Base-by-base conservation (phyloP, 2,888 invertebrate genomes). In the Morpho deidamia region DNA sequence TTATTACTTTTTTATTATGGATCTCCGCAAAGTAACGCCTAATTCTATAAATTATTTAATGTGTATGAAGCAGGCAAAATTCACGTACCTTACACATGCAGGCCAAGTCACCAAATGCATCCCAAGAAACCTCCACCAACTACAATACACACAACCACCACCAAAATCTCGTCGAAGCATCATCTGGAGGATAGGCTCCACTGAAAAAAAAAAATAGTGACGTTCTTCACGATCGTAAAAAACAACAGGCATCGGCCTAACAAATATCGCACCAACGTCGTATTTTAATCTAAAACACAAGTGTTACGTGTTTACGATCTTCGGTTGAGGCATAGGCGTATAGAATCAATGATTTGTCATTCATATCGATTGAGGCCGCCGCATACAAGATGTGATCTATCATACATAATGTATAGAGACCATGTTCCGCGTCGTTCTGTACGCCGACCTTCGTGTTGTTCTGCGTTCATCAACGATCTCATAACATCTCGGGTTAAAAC, bases 331-430 rank as follows among this genome's bases (percentile, higher is more conserved):
- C 72, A 69, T 72, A 85, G 79, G 76, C 79, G 83, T 78, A 80
- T 81, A 77, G 85, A 88, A 88, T 88, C 81, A 88, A 88, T 83
- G 81, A 83, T 74, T 76, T 87, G 85, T 86, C 85, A 81, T 84
- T 87, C 83, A 81, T 83, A 78, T 82, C 81, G 80, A 83, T 81
- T 82, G 83, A 83, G 83, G 84, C 72, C 81, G 81, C 83, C 82
- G 81, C 83, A 83, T 84, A 80, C 76, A 74, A 83, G 82, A 83
- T 82, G 78, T 64, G 73, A 71, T 66, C 68, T 78, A 74, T 79
- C 76, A 83, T 83, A 81, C 74, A 79, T 84, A 72, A 82, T 82
- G 78, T 80, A 82, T 79, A 74, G 68, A 62, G 68, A 66, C 70
- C 64, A 66, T 76, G 74, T 79, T 84, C 78, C 77, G 78, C 71